Conservation (phyloP, 2,888 invertebrate genomes). For the Punctoribates punctum region DNA sequence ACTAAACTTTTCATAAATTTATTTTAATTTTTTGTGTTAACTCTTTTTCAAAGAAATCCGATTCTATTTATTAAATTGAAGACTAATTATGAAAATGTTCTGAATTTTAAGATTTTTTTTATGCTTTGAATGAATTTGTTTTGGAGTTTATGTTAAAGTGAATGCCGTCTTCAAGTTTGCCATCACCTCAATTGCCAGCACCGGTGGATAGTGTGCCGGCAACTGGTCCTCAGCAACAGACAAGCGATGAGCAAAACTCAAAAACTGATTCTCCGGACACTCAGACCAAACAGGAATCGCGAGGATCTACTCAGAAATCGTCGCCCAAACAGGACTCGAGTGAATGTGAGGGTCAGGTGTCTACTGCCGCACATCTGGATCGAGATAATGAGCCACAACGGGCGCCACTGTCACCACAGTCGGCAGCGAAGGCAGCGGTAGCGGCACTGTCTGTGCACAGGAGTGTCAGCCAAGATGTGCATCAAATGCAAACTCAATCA, state of each 20-base stretch:
- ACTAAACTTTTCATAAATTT: too few relatives aligned
- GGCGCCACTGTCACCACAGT: not conserved
- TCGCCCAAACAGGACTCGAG: not conserved
- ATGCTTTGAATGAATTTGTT: not conserved
- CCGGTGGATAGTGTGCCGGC: not conserved
- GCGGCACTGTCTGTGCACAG: not conserved
- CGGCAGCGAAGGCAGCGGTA: not conserved
- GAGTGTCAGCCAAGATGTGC: not conserved
- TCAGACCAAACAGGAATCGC: not conserved
- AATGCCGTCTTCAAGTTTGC: not conserved
- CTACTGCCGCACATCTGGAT: not conserved
- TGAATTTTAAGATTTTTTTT: not conserved
- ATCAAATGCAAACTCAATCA: conserved; percentile 17
- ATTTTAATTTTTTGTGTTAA: too few relatives aligned
- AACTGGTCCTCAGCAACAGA: not conserved
- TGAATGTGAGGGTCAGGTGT: not conserved
- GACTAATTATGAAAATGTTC: not conserved
- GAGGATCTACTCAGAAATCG: not conserved
- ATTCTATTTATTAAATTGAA: too few relatives aligned
- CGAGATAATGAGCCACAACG: not conserved
- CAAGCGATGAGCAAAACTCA: not conserved
- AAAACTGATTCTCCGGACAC: not conserved
- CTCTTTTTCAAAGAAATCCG: too few relatives aligned
- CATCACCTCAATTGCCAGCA: not conserved
- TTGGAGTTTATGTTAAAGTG: not conserved